Percentiles rank a stretch among this genome's conserved stretches.
phyloP scores from a whole-genome alignment of 2,888 invertebrate species.

The Coelinius sp. region DNA sequence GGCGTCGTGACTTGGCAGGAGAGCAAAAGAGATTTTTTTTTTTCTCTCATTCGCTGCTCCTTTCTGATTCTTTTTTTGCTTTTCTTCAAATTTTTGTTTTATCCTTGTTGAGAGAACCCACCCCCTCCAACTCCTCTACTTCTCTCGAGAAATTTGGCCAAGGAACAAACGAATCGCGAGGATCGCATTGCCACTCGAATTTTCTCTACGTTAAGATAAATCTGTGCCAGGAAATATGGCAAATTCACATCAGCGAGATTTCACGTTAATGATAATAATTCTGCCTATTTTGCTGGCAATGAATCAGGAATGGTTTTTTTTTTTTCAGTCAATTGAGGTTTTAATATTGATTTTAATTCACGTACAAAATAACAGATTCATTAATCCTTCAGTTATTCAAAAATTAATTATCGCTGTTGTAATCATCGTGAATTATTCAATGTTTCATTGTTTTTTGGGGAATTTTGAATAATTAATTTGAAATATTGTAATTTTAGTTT shows the following conservation, averaged over 20 bases:
- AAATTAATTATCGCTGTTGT: too few species aligned
- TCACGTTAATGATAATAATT: background rate
- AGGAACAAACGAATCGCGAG: slow-evolving; percentile 24
- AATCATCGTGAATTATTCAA: too few species aligned
- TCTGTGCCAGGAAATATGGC: slow-evolving; percentile 22
- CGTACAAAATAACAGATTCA: too few species aligned
- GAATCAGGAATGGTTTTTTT: background rate
- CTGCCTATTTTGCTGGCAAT: background rate
- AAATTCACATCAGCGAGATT: background rate
- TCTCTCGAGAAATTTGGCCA: slow-evolving; percentile 15
- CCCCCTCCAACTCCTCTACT: background rate
- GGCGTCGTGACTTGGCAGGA: slow-evolving; percentile 54
- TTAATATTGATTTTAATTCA: too few species aligned
- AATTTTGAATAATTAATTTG: too few species aligned
- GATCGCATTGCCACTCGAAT: background rate
- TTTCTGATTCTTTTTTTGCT: background rate
- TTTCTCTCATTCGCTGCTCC: background rate
- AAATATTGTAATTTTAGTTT: too few species aligned
- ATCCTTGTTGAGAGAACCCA: background rate
- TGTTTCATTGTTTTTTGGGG: too few species aligned
- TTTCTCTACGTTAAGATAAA: background rate
- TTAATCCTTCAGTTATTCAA: too few species aligned
- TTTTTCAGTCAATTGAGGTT: too few species aligned
- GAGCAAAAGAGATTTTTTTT: slow-evolving; percentile 35
- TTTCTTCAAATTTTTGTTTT: background rate